These are phyloP conservation scores for Amazona vittata DNA, from an alignment of 2,113 vertebrate species.

Conservation along the genomic window DNA sequence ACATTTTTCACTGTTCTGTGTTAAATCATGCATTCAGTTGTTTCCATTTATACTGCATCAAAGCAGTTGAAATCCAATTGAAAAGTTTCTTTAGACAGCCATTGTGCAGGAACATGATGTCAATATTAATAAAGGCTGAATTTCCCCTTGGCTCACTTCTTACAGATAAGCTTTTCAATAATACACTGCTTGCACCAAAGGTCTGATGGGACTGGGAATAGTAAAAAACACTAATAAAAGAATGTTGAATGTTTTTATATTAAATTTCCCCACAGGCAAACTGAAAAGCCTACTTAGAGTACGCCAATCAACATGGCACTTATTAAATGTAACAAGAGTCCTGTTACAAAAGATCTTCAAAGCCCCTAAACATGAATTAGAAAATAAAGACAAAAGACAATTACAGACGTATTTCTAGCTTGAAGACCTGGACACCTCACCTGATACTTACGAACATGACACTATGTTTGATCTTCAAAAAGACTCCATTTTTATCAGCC, in stretches of 20 bases:
- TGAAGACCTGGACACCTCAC: slow-evolving; percentile 69
- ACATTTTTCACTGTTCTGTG: slow-evolving; percentile 70
- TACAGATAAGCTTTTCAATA: slow-evolving; percentile 88
- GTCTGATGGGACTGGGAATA: slow-evolving; percentile 87
- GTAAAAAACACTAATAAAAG: slow-evolving; percentile 88
- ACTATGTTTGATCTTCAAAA: slow-evolving; percentile 72
- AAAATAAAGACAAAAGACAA: slow-evolving; percentile 81
- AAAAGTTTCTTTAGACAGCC: slow-evolving; percentile 85
- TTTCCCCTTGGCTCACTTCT: slow-evolving; percentile 85
- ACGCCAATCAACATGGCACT: slow-evolving; percentile 84
- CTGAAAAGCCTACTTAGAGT: slow-evolving; percentile 84
- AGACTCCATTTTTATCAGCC: slow-evolving; percentile 7
- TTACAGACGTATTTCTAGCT: slow-evolving; percentile 73
- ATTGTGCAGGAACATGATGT: slow-evolving; percentile 85
- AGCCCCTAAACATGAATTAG: slow-evolving; percentile 80
- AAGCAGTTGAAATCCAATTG: slow-evolving; percentile 84
- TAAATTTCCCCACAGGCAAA: slow-evolving; percentile 87
- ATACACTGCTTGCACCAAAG: slow-evolving; percentile 84
- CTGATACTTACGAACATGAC: slow-evolving; percentile 46
- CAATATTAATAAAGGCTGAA: slow-evolving; percentile 88
- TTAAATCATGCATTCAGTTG: slow-evolving; percentile 81
- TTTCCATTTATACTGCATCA: slow-evolving; percentile 82
- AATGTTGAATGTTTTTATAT: slow-evolving; percentile 87
- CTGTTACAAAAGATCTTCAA: slow-evolving; percentile 84
- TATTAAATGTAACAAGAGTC: slow-evolving; percentile 87